Evolutionary conservation across 1,140 invertebrate species (phyloP).

Genomic region (Octopus sinensis): DNA sequence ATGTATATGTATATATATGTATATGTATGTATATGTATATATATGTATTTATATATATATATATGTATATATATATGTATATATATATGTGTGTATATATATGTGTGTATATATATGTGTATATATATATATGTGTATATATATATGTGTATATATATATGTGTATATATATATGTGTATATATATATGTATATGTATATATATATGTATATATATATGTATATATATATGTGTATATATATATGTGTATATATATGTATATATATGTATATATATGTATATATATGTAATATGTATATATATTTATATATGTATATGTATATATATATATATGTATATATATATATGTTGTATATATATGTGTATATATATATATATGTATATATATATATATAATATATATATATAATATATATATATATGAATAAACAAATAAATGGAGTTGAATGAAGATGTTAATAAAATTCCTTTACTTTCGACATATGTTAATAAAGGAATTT

Average conservation of each 20-base stretch:
- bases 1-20: neutral
- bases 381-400: constrained; percentile 5
- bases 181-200: neutral
- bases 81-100: neutral
- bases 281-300: neutral
- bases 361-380: neutral
- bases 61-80: neutral
- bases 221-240: neutral
- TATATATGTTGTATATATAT: neutral
- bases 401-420: too few relatives aligned
- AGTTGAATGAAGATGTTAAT: too few relatives aligned
- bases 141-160: neutral
- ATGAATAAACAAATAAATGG: too few relatives aligned
- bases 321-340: neutral
- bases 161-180: neutral
- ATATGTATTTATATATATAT: neutral
- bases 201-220: neutral
- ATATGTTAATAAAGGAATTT: too few relatives aligned
- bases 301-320: neutral
- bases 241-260: neutral
- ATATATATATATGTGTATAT: neutral
- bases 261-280: neutral
- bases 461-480: too few relatives aligned
- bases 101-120: neutral
- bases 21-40: neutral